These are phyloP conservation scores for Eupsittula cactorum DNA, from an alignment of 2,113 vertebrate genomes.

Conservation along the genomic window DNA sequence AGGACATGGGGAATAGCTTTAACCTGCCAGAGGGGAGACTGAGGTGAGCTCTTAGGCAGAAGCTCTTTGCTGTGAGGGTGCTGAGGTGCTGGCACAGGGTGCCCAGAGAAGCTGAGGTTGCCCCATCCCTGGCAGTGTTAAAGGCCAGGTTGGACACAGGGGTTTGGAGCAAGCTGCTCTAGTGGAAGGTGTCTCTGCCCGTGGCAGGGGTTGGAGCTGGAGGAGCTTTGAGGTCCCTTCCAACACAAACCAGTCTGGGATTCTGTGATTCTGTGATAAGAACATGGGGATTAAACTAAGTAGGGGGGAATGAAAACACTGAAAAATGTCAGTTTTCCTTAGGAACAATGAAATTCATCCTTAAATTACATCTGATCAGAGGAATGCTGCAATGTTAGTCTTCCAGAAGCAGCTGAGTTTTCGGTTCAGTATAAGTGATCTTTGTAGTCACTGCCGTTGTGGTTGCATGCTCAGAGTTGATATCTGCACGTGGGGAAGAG, in stretches of 20 bases:
- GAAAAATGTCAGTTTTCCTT: not conserved
- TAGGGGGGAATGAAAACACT: not conserved
- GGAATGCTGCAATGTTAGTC: not conserved
- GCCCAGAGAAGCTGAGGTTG: too few species aligned
- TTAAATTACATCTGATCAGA: not conserved
- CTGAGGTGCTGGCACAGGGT: too few species aligned
- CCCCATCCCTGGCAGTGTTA: too few species aligned
- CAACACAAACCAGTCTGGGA: not conserved
- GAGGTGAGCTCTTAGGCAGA: too few species aligned
- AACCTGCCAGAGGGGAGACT: too few species aligned
- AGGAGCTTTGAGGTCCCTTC: not conserved
- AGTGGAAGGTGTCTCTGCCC: not conserved
- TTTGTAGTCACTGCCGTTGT: not conserved
- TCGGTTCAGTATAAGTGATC: not conserved
- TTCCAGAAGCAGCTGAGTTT: not conserved
- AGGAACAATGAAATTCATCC: not conserved
- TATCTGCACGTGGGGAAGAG: not conserved
- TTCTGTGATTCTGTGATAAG: not conserved
- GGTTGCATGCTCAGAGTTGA: not conserved
- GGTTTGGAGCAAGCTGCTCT: too few species aligned
- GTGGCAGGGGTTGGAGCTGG: not conserved
- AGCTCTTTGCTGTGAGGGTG: too few species aligned
- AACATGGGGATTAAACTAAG: not conserved
- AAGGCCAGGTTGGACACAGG: too few species aligned
- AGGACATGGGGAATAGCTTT: too few species aligned